These are phyloP conservation scores for Lamellibrachia luymesi DNA, from an alignment of 1,140 invertebrate genomes.

Conservation along the genomic window DNA sequence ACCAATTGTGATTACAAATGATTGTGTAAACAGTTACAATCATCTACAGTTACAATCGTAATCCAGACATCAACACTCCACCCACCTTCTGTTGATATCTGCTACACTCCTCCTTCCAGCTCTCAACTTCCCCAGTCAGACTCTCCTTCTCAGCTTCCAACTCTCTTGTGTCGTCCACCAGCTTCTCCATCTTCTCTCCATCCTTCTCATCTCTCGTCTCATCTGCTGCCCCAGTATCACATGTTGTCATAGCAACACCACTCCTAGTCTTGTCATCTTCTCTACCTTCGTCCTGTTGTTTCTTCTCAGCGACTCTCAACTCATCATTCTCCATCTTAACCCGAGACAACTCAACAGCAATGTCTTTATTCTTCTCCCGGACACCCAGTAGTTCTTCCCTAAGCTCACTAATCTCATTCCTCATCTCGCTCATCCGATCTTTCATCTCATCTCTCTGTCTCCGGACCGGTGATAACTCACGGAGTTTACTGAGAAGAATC, in stretches of 20 bases:
- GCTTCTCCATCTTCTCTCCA: neutral
- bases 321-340: neutral
- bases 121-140: neutral
- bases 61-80: neutral
- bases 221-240: neutral
- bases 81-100: neutral
- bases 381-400: neutral
- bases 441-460: constrained; percentile 9
- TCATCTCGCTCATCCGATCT: constrained; percentile 2
- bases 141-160: too few species aligned
- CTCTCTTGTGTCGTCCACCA: neutral
- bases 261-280: neutral
- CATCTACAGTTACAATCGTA: too few species aligned
- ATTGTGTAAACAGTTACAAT: too few species aligned
- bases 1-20: too few species aligned
- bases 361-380: neutral
- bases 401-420: neutral
- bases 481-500: constrained; percentile 15
- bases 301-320: neutral
- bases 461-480: neutral
- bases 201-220: neutral
- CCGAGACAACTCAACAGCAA: neutral
- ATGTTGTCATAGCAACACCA: neutral
- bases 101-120: neutral
- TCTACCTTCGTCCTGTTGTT: too few species aligned